phyloP scores from a whole-genome alignment of 2,797 vertebrate genomes.

The Tamandua tetradactyla region DNA sequence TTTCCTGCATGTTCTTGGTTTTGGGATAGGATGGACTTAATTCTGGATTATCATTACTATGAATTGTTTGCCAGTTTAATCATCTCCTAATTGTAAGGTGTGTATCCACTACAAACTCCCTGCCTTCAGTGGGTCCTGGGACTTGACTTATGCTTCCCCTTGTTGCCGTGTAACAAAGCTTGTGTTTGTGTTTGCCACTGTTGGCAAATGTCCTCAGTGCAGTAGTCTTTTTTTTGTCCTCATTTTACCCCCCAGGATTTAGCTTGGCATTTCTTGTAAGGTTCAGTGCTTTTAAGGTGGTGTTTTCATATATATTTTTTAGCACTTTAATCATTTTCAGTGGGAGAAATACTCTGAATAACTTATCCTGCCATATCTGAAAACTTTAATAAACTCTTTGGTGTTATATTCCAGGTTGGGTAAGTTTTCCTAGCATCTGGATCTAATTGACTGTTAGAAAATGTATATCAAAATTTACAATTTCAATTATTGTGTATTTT shows the following conservation, averaged over 20 bases:
- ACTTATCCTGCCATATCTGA: background rate
- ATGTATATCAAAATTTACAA: background rate
- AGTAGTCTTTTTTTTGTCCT: background rate
- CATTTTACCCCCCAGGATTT: background rate
- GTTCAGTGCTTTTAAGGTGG: background rate
- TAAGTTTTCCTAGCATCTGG: background rate
- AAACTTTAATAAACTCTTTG: background rate
- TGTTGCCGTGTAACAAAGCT: background rate
- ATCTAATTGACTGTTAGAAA: conserved; percentile 1
- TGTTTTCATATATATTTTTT: background rate
- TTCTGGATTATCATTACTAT: background rate
- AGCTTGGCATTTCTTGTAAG: background rate
- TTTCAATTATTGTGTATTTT: background rate
- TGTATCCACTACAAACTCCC: background rate
- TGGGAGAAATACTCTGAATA: conserved; percentile 12
- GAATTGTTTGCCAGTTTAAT: background rate
- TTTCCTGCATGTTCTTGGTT: background rate
- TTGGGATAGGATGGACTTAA: background rate
- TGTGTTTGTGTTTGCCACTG: background rate
- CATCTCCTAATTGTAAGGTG: background rate
- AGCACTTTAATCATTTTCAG: background rate
- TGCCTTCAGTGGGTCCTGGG: background rate
- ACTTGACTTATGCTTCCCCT: background rate
- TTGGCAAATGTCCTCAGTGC: background rate
- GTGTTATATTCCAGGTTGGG: background rate